Base-by-base conservation (phyloP, 2,888 invertebrate genomes). In the Erannis defoliaria region DNA sequence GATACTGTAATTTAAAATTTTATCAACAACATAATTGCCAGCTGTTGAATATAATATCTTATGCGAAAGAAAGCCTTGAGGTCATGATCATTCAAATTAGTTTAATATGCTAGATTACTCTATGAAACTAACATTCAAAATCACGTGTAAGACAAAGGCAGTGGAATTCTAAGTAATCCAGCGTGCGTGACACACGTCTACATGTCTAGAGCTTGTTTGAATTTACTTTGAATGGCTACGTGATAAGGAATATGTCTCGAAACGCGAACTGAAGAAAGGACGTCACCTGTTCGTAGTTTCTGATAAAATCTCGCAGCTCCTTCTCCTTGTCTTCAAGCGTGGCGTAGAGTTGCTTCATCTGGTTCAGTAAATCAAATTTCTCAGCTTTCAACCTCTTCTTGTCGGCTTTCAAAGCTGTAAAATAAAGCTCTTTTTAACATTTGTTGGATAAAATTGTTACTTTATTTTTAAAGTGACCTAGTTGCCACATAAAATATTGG, bases 261-360 rank as follows among this genome's bases (percentile, higher is more conserved):
- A 38, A 29, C 38, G 29, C 14, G 37, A 54, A 49, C 26, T n/a
- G 43, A 37, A 54, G 33, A 33, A 33, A 38, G 0, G 19, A 54
- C 55, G 43, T 51, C 31, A 96, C 96, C 95, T 97, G 98, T 89
- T 98, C 98, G 88, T 97, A 98, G 90, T 97, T 98, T 73, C 98
- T 94, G 80, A 99, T 98, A 83, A 98, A 98, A 89, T 98, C 98
- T 62, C 98, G 94, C 62, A 98, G 93, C 86, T 98, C 98, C 77
- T 97, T 96, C 84, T 99, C 98, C 90, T 98, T 98, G 85, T 98
- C 98, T 88, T 98, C 98, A 64, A 99, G 94, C 8, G 98, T 98
- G 57, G 96, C 96, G 86, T 98, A 99, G 62, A 99, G 94, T 81
- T 98, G 98, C 86, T 98, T 98, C 96, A 98, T 98, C 93, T 98